Evolutionary conservation across 2,113 vertebrate species (phyloP), one percentile per base, ranked within the genome.

Genomic region (Zosterops lateralis): DNA sequence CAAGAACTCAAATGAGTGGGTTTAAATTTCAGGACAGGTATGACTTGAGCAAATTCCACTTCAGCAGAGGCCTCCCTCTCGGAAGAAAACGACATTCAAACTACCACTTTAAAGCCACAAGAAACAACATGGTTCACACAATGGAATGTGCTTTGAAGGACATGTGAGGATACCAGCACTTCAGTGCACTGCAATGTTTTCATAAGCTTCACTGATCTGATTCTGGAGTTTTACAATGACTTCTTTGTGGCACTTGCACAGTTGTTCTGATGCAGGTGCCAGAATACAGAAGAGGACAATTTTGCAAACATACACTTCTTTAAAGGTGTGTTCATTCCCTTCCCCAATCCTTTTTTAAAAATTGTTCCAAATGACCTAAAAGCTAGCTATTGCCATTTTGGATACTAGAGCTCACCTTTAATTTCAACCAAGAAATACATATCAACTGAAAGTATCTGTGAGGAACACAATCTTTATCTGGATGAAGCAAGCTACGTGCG

Each of bases 181-280:
- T 71, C 44, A 94, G 84, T 88, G 89, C 84, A 91, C 91, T 80
- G 84, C 82, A 86, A 95, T 84, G 90, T 93, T 97, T 96, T 92
- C 45, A 78, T 89, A 93, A 89, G 94, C 81, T 97, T 97, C 96
- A 96, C 96, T 96, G 93, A 96, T 96, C 93, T 97, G 96, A 97
- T 97, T 98, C 97, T 97, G 97, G 96, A 96, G 95, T 97, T 97
- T 97, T 77, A 94, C 96, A 96, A 97, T 96, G 94, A 97, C 93
- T 94, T 87, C 97, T 97, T 84, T 96, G 89, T 89, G 96, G 70
- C 79, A 93, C 86, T 45, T 93, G 70, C 87, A 96, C 79, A 91
- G 95, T 68, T 71, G 95, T 84, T 95, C 94, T 87, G 90, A 87
- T 40, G 93, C 67, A 60, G 87, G 74, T 82, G 93, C 95, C 82